A percentile compares a stretch with the other conserved stretches of the same genome.
Evolutionary conservation across 2,113 vertebrate species (phyloP).

Genomic region (Raja brachyura): DNA sequence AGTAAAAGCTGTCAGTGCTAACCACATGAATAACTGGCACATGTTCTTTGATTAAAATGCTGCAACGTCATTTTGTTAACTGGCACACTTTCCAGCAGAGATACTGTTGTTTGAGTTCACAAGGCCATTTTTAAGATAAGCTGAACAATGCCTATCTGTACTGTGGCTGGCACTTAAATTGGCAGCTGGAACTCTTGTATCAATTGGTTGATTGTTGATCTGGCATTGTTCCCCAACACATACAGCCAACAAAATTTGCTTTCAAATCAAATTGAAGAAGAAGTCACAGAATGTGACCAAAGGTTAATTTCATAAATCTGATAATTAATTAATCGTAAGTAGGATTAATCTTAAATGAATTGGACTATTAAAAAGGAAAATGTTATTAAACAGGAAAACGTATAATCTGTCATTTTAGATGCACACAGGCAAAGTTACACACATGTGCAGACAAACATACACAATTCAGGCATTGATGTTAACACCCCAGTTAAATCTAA

Average conservation of each 20-base stretch:
- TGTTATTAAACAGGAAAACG: background rate
- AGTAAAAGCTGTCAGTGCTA: conserved; percentile 29
- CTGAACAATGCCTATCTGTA: background rate
- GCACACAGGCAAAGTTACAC: background rate
- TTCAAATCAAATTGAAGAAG: background rate
- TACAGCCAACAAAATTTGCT: conserved; percentile 10
- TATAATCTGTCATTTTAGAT: background rate
- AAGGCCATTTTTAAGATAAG: conserved; percentile 21
- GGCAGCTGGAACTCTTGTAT: conserved; percentile 7
- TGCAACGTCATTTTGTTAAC: conserved; percentile 13
- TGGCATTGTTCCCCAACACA: background rate
- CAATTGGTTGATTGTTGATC: background rate
- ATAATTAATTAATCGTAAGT: background rate
- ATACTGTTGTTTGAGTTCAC: conserved; percentile 14
- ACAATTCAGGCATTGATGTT: background rate
- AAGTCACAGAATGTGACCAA: background rate
- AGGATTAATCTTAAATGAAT: background rate
- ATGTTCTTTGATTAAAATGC: background rate
- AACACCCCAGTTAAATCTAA: background rate
- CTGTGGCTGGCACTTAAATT: conserved; percentile 7
- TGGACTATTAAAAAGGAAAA: background rate
- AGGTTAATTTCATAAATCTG: background rate
- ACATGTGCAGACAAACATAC: background rate
- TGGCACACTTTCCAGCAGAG: background rate
- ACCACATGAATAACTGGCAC: conserved; percentile 10